Evolutionary conservation across 2,888 invertebrate genomes (phyloP).

Genomic region (Catocala fraxini): DNA sequence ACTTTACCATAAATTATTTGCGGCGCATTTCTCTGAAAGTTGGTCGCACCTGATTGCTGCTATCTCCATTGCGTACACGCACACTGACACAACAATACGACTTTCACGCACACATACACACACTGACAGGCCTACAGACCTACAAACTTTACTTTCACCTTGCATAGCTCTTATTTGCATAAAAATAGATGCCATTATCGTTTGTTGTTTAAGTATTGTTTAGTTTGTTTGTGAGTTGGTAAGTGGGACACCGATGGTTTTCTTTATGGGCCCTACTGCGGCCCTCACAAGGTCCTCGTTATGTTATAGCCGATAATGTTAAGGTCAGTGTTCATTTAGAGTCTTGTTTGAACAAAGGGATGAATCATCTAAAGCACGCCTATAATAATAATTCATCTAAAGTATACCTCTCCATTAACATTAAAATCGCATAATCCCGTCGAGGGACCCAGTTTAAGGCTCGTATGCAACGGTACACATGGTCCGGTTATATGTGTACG

Average conservation of each 20-base stretch:
- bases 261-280: constrained; percentile 75
- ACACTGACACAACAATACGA: constrained; percentile 61
- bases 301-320: constrained; percentile 61
- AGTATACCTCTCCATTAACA: background rate
- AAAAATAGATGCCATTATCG: constrained; percentile 57
- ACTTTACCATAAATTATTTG: constrained; percentile 31
- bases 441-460: no score
- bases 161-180: constrained; percentile 50
- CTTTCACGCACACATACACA: constrained; percentile 66
- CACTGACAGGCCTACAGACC: constrained; percentile 82
- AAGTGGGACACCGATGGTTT: constrained; percentile 81
- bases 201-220: constrained; percentile 32
- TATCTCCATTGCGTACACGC: constrained; percentile 84
- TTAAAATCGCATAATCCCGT: background rate
- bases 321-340: constrained; percentile 58
- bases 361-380: constrained; percentile 39
- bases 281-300: constrained; percentile 74
- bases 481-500: background rate
- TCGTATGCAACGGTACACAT: background rate
- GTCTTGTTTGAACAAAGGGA: constrained; percentile 20
- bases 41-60: constrained; percentile 70
- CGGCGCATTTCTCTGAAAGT: constrained; percentile 81
- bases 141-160: constrained; percentile 79
- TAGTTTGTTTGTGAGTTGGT: constrained; percentile 64
- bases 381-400: constrained; percentile 2